These are phyloP conservation scores for Coregonus clupeaformis DNA, from an alignment of 2,113 vertebrate genomes.

Conservation along the genomic window DNA sequence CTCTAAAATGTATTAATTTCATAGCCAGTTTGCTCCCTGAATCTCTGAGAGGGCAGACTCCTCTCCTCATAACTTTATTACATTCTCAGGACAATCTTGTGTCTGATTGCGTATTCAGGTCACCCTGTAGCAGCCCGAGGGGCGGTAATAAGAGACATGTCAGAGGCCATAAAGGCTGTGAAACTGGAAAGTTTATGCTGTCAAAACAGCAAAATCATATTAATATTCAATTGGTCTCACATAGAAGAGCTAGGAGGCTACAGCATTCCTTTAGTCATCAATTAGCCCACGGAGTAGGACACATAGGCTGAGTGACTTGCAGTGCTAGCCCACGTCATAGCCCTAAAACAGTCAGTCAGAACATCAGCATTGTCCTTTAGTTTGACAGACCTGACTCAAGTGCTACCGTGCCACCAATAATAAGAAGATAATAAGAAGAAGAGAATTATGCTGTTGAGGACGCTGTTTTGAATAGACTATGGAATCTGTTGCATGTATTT, in stretches of 20 bases:
- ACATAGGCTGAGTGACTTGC: background rate
- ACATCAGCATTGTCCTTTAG: background rate
- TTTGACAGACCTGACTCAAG: background rate
- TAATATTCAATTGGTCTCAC: conserved; percentile 47
- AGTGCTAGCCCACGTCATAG: background rate
- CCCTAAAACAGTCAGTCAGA: background rate
- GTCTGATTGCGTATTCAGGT: conserved; percentile 46
- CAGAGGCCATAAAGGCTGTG: conserved; percentile 43
- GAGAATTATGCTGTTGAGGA: too few relatives aligned
- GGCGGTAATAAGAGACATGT: conserved; percentile 55
- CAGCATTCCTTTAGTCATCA: conserved; percentile 27
- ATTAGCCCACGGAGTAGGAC: conserved; percentile 26
- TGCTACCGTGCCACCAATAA: background rate
- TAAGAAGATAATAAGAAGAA: too few relatives aligned
- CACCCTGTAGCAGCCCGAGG: conserved; percentile 40
- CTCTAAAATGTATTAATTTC: conserved; percentile 15
- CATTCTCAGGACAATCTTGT: conserved; percentile 28
- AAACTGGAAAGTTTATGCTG: conserved; percentile 45
- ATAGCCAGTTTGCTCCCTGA: conserved; percentile 7
- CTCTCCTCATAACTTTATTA: conserved; percentile 32
- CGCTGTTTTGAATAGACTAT: background rate
- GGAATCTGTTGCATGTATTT: background rate
- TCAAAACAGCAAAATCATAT: conserved; percentile 47
- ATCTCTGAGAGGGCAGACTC: conserved; percentile 16
- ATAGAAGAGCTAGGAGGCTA: conserved; percentile 20